Evolutionary conservation across 2,113 vertebrate species (phyloP), one percentile per base, ranked within the genome.

Genomic region (Nerophis ophidion): DNA sequence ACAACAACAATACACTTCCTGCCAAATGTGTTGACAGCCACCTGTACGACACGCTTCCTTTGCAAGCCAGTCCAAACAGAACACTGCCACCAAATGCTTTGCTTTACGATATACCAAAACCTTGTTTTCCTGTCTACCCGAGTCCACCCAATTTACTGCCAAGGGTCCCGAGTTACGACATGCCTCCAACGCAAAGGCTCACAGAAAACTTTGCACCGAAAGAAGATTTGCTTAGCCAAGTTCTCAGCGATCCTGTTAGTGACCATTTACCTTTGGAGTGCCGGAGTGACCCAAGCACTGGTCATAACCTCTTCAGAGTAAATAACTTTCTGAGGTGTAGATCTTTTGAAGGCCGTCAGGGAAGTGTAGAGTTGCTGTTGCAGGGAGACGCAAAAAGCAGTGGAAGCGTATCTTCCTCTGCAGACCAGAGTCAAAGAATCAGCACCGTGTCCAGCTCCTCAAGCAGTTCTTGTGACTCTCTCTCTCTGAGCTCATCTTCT

Each of bases 391-490:
- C 4, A 45, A 60, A 0, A 63, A 80, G 7, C 65, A 16, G 46
- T 5, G 57, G 17, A 48, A 34, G 0, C 1, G 26, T 68, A 1
- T 83, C 66, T 4, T 19, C 80, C 35, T 82, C 88, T 2, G 67
- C 83, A 5, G 68, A 60, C 0, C 86, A 89, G 16, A 92, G 87
- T 77, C 90, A 88, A 74, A 87, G 91, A 33, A 90, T 86, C 66
- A 95, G 91, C 60, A 81, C 87, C 0, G 64, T 87, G 0, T 94
- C 94, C 46, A 92, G 87, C 1, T 89, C 89, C 40, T 89, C 86
- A n/a, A 84, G 76, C 48, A 85, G 86, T 16, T 92, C 91, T n/a
- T 89, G 86, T 26, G 89, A 91, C 73, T 90, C 86, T 35, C 49
- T 66, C 72, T 89, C 86, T 35, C 49, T 66, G 1, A 87, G 82